Evolutionary conservation across 2,113 vertebrate genomes (phyloP), one percentile per base, ranked within the genome.

Genomic region (Calonectris borealis): DNA sequence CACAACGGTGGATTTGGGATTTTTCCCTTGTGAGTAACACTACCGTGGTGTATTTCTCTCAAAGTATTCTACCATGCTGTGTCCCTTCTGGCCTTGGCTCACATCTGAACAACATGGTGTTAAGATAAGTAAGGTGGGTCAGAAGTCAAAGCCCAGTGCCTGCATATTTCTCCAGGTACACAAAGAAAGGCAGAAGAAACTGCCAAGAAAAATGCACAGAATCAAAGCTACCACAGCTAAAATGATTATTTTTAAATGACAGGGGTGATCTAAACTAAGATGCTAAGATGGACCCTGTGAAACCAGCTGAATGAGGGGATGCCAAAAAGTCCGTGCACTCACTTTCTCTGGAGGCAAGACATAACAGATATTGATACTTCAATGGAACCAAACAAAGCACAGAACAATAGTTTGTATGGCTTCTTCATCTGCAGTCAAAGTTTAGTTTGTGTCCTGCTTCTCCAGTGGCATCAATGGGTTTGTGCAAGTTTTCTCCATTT

Each of bases 311-410:
- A 38, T 22, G 21, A 76, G 90, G 27, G 24, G 48, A 57, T 71
- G 31, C 29, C 2, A 1, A 24, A 38, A 77, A 54, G 42, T 51
- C 40, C 1, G 0, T 8, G 7, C 7, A 46, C 4, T 51, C 31
- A 7, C 22, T 64, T 68, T 86, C 49, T 68, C 17, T 44, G 38
- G 46, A 62, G n/a, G 14, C n/a, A 88, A 69, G 76, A 70, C 36
- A 48, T 27, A 91, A 87, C 10, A 86, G 44, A 11, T 64, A 52
- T 13, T 52, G 83, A 69, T 34, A 44, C 17, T 61, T 79, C n/a
- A 34, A 0, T 44, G 34, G 26, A 91, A 68, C n/a, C 8, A 20
- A 86, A 29, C 25, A 71, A 77, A 92, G 31, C 38, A 82, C 34
- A 44, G 48, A 70, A 48, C 29, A 60, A 3, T 17, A 40, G 40